A percentile compares a stretch with the other conserved stretches of the same genome.
Conservation (phyloP, 2,797 vertebrate species). For the Xerus rutilus region DNA sequence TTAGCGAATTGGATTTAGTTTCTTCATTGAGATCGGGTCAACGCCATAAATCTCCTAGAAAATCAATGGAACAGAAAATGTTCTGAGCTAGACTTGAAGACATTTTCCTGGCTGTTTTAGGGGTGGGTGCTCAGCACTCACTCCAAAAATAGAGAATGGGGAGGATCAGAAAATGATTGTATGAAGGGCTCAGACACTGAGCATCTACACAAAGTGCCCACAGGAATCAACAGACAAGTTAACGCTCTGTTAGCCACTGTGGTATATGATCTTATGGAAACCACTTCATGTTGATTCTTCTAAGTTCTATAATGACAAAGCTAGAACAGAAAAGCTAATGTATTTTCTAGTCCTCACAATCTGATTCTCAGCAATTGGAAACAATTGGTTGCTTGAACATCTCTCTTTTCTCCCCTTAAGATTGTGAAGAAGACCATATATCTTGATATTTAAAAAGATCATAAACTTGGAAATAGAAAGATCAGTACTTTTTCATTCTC, state of each 20-base stretch:
- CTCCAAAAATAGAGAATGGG: neutral
- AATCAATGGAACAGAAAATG: constrained; percentile 83
- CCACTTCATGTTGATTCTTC: neutral
- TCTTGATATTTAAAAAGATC: neutral
- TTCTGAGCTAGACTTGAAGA: constrained; percentile 57
- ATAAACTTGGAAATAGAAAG: neutral
- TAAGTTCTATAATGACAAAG: neutral
- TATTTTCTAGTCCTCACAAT: neutral
- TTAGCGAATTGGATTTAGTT: constrained; percentile 89
- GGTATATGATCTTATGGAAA: neutral
- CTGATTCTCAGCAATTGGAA: neutral
- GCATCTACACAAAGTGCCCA: neutral
- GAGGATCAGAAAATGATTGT: neutral
- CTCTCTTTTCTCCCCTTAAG: neutral
- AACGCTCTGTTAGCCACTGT: neutral
- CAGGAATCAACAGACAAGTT: neutral
- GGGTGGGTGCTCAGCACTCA: neutral
- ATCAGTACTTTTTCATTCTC: neutral
- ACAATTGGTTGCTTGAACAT: neutral
- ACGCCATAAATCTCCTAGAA: constrained; percentile 85
- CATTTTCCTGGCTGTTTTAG: constrained; percentile 71
- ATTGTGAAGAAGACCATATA: neutral
- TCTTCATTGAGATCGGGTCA: constrained; percentile 87
- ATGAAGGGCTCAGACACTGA: neutral
- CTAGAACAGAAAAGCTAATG: neutral